Conservation (phyloP, 2,797 vertebrate genomes). For the Lutra lutra region DNA sequence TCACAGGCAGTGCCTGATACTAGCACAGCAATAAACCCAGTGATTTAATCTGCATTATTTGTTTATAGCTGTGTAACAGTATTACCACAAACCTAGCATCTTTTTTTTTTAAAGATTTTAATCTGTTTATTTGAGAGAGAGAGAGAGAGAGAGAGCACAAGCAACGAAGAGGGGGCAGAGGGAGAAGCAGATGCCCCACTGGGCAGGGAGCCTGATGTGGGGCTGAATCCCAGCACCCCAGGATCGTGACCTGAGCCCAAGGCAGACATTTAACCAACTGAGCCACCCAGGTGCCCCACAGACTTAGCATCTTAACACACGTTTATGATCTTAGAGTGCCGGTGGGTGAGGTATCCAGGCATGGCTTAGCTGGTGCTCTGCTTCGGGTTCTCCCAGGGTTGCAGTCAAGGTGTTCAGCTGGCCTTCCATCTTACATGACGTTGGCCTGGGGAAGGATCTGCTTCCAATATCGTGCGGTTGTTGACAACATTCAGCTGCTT, state of each 20-base stretch:
- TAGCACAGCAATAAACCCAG: not conserved
- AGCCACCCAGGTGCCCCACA: too few relatives aligned
- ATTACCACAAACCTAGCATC: not conserved
- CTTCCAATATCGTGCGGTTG: not conserved
- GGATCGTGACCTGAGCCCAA: too few relatives aligned
- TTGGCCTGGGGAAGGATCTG: not conserved
- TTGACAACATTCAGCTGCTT: not conserved
- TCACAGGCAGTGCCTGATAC: not conserved
- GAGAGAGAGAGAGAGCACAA: too few relatives aligned
- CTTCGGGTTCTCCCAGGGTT: not conserved
- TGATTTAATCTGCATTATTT: not conserved
- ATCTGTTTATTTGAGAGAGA: not conserved
- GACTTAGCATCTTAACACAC: not conserved
- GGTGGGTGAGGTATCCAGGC: not conserved
- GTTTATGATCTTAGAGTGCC: not conserved
- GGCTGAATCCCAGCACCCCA: not conserved
- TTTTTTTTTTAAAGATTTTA: not conserved
- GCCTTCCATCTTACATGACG: not conserved
- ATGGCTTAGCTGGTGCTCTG: not conserved
- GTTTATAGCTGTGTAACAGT: not conserved
- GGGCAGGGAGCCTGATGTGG: not conserved
- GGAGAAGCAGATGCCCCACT: not conserved
- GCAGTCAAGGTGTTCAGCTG: not conserved
- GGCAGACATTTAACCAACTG: too few relatives aligned
- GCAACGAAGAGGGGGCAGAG: not conserved